Conservation (phyloP, 2,888 invertebrate species). For the Andrena dorsata region DNA sequence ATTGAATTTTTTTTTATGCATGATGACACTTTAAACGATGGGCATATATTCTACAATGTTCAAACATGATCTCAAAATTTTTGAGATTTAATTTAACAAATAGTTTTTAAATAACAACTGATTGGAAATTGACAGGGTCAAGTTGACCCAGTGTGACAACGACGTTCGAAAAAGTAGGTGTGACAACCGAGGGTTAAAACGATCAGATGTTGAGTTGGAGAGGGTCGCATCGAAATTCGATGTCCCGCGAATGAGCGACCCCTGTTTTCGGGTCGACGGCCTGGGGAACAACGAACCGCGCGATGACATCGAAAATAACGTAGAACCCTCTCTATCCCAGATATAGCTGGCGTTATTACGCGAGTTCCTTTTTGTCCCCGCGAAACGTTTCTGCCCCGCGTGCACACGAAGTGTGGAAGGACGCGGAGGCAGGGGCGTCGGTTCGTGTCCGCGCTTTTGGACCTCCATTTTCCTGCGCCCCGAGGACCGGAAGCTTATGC, state of each 20-base stretch:
- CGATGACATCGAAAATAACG: constrained; percentile 70
- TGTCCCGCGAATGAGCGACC: constrained; percentile 39
- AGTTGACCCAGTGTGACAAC: too few relatives aligned
- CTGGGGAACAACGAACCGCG: constrained; percentile 65
- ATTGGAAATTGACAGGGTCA: too few relatives aligned
- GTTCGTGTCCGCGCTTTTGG: constrained; percentile 13
- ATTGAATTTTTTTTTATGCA: too few relatives aligned
- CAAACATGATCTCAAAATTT: too few relatives aligned
- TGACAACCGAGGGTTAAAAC: too few relatives aligned
- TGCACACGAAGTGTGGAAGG: constrained; percentile 36
- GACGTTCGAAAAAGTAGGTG: too few relatives aligned
- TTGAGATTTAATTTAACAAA: too few relatives aligned
- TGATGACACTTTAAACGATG: too few relatives aligned
- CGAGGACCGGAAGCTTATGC: background rate
- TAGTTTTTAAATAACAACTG: too few relatives aligned
- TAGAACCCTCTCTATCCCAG: constrained; percentile 55
- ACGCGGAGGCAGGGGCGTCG: constrained; percentile 20
- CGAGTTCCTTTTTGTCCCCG: constrained; percentile 56
- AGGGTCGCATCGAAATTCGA: background rate
- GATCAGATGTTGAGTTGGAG: too few relatives aligned
- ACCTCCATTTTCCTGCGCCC: constrained; percentile 26
- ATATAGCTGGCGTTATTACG: constrained; percentile 72
- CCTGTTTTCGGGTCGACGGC: constrained; percentile 51
- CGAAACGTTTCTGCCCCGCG: constrained; percentile 35
- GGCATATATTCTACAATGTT: too few relatives aligned